Base-by-base conservation (phyloP, 2,797 vertebrate genomes). In the Bradypus variegatus region DNA sequence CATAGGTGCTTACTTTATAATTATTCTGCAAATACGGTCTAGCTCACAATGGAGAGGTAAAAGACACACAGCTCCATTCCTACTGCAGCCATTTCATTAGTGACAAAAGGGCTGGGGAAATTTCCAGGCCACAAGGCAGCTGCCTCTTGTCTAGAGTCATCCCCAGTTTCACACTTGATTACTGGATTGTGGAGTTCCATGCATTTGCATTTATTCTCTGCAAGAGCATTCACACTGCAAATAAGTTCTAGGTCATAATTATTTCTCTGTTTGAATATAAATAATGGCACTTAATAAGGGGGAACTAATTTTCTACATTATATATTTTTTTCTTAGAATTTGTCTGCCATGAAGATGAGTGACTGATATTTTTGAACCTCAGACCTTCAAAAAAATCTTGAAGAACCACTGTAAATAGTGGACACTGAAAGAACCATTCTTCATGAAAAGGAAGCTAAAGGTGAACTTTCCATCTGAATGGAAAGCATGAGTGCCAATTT, bases 171-270 rank as follows among this genome's bases (percentile, higher is more conserved):
- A 50, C 6, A 77, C 6, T 69, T 82, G 38, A 33, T 67, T 64
- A 73, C 23, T 83, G 31, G 21, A 60, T 41, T 45, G 33, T 14
- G 21, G 5, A 36, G 12, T 69, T 72, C 25, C 11, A 36, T 27
- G 8, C 58, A 53, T 21, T 77, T 53, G 27, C 23, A 60, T 85
- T 58, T 94, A 2, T 88, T 86, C 72, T 86, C 19, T 60, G 9
- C 60, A 60, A 12, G 50, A 84, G 75, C 6, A 76, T 60, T 94
- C 53, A 12, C 4, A 1, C 67, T 1, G 8, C n/a, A 88, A n/a
- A 95, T 89, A 80, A 90, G 79, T 91, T 77, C 91, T 15, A 76
- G 93, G 60, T 50, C n/a, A 21, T 69, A 94, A 93, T 93, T 92
- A 93, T 70, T 48, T 48, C 67, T 27, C 53, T 75, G 65, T 79